These are phyloP conservation scores for Octopus bimaculoides DNA, from an alignment of 1,140 invertebrate genomes.

Conservation along the genomic window DNA sequence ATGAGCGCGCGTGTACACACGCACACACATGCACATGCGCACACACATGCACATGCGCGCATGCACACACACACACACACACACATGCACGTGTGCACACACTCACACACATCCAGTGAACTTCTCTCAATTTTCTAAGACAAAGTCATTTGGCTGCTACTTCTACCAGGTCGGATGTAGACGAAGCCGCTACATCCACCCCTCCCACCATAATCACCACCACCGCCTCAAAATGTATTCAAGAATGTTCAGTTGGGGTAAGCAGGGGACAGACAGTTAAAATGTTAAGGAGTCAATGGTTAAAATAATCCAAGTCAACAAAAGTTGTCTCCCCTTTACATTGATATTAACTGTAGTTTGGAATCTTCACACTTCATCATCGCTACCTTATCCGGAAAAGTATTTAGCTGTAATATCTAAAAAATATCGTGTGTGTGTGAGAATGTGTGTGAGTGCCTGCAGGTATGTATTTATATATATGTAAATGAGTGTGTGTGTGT, in stretches of 20 bases:
- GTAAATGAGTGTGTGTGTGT: too few relatives aligned
- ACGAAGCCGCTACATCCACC: neutral
- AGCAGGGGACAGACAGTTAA: neutral
- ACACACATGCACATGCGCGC: neutral
- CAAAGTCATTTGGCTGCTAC: neutral
- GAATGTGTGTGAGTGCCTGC: too few relatives aligned
- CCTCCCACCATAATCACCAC: neutral
- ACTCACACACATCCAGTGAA: neutral
- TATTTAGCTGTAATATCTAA: too few relatives aligned
- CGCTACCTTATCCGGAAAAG: too few relatives aligned
- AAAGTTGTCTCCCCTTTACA: too few relatives aligned
- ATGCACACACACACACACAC: constrained; percentile 6
- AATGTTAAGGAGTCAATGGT: neutral
- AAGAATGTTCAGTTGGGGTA: neutral
- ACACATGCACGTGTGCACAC: neutral
- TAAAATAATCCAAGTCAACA: too few relatives aligned
- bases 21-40: neutral
- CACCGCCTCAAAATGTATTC: neutral
- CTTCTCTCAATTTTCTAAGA: neutral
- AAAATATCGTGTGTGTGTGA: too few relatives aligned
- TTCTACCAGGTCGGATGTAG: too few relatives aligned
- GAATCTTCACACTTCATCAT: too few relatives aligned
- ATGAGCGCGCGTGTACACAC: neutral
- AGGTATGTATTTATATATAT: too few relatives aligned
- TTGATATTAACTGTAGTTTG: too few relatives aligned